Evolutionary conservation across 2,888 invertebrate species (phyloP).

Genomic region (Tubiluchus corallicola): DNA sequence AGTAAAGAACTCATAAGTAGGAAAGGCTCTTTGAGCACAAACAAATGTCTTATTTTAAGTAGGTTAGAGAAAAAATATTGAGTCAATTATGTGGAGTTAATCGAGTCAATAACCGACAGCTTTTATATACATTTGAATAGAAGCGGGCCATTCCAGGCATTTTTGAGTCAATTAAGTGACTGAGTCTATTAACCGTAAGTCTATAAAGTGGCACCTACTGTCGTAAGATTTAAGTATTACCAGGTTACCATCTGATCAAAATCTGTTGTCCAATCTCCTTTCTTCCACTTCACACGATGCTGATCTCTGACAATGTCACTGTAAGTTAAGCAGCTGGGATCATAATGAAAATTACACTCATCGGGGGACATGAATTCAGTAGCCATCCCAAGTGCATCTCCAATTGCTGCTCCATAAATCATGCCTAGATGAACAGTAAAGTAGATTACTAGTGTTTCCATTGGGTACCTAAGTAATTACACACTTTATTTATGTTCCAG

Average conservation of each 20-base stretch:
- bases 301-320: slow-evolving; percentile 25
- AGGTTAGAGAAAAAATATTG: too few species aligned
- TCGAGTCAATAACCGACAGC: too few species aligned
- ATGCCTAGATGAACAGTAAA: slow-evolving; percentile 19
- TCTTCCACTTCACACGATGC: slow-evolving; percentile 25
- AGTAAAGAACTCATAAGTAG: not conserved
- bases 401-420: slow-evolving; percentile 28
- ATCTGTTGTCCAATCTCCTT: slow-evolving; percentile 29
- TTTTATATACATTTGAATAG: too few species aligned
- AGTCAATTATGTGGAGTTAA: not conserved
- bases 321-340: slow-evolving; percentile 19
- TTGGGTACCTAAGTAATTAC: too few species aligned
- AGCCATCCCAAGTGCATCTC: slow-evolving; percentile 28
- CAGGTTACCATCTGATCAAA: slow-evolving; percentile 27
- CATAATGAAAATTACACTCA: slow-evolving; percentile 27
- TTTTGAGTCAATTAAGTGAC: too few species aligned
- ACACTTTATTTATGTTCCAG: too few species aligned
- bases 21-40: too few species aligned
- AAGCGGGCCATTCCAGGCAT: too few species aligned
- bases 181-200: too few species aligned
- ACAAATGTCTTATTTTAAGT: not conserved
- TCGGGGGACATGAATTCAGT: slow-evolving; percentile 26
- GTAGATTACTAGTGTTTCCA: too few species aligned
- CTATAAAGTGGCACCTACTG: not conserved
- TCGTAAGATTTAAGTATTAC: slow-evolving; percentile 8